Evolutionary conservation across 2,797 vertebrate species (phyloP), one percentile per base, ranked within the genome.

Genomic region (Enteromius unitaeniatus): DNA sequence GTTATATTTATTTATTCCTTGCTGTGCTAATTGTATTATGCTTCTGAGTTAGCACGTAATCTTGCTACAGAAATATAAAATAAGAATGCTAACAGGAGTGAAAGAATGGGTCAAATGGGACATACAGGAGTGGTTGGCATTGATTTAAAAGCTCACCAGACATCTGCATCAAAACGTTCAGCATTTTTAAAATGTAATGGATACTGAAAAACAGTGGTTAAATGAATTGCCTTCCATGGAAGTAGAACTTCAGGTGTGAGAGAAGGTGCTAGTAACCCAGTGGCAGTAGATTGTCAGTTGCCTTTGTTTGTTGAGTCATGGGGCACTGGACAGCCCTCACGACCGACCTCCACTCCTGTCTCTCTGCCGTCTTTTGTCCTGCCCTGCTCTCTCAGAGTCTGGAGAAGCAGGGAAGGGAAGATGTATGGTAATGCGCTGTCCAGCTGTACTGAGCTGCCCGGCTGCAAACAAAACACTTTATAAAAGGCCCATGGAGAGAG

Each of bases 11-110:
- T 40, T 8, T 40, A 40, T 90, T 90, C 90, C 93, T 93, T 92
- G 92, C 92, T 90, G 88, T 89, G 91, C 91, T 90, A 91, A 92
- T 90, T 91, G 85, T 88, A 88, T 74, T 89, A 75, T 78, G 87
- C 88, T 93, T 93, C 91, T 93, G 94, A 93, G 92, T 92, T 93
- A 88, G 86, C 85, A 86, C 93, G 93, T 94, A 93, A 94, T 94
- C 91, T 82, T 89, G 88, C 90, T 84, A 34, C 74, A 80, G 76
- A 89, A n/a, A 83, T 91, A 91, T 49, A 31, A 14, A 67, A 51
- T 67, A 2, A 34, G 21, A 26, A 62, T 17, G 13, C 26, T 26
- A n/a, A 70, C 6, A 34, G 14, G 31, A 51, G 28, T 14, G 15
- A 62, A 64, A 74, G 9, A 82, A 45, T 37, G 28, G 26, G 6